Percentiles rank a stretch among this genome's conserved stretches.
Evolutionary conservation across 2,888 invertebrate species (phyloP).

Genomic region (Drosophila kokeensis): DNA sequence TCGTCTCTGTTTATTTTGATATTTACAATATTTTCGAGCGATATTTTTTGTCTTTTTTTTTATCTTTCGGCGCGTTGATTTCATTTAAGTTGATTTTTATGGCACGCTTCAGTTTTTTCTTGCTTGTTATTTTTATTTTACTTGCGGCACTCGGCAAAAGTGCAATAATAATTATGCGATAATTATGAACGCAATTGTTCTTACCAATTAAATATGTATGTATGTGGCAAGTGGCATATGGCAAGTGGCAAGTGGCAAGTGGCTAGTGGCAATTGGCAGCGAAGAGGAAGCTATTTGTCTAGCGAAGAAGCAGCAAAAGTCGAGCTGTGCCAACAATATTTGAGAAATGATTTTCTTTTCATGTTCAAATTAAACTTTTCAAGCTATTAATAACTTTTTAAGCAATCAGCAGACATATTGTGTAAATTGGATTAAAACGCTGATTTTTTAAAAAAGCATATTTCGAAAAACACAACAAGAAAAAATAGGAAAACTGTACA

Average conservation of each 20-base stretch:
- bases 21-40: slow-evolving; percentile 59
- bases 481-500: not conserved
- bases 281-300: slow-evolving; percentile 26
- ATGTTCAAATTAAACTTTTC: not conserved
- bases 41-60: not conserved
- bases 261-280: slow-evolving; percentile 14
- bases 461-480: not conserved
- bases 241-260: slow-evolving; percentile 9
- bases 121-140: slow-evolving; percentile 1
- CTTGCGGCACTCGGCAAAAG: slow-evolving; percentile 5
- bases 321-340: not conserved
- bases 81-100: slow-evolving; percentile 37
- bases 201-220: slow-evolving; percentile 22
- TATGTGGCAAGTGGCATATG: slow-evolving; percentile 6
- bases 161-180: slow-evolving; percentile 40
- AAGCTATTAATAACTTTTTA: not conserved
- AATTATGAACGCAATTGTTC: slow-evolving; percentile 38
- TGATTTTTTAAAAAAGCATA: not conserved
- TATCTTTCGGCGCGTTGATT: slow-evolving; percentile 38
- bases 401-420: not conserved
- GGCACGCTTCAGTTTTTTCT: slow-evolving; percentile 5
- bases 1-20: slow-evolving; percentile 48
- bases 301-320: not conserved
- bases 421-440: not conserved
- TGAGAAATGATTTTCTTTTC: slow-evolving; percentile 3